Evolutionary conservation across 2,797 vertebrate genomes (phyloP).

Genomic region (Protonibea diacanthus): DNA sequence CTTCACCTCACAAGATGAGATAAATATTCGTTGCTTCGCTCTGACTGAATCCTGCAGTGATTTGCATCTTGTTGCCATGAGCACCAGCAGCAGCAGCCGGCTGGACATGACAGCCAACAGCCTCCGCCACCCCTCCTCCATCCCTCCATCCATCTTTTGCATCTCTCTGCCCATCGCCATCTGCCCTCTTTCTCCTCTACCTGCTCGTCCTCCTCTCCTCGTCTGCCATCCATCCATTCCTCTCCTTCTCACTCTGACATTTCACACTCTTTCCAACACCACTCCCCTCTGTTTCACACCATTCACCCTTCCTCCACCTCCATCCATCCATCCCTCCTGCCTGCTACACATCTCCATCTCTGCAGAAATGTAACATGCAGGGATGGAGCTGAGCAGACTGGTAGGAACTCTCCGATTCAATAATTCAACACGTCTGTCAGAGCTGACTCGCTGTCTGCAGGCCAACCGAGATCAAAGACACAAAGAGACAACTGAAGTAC

Average conservation of each 20-base stretch:
- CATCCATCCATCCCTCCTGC: neutral
- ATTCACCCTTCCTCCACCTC: neutral
- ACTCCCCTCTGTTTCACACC: neutral
- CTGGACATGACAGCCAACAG: slow-evolving; percentile 61
- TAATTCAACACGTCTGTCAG: slow-evolving; percentile 37
- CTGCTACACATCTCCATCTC: neutral
- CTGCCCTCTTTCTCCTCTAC: slow-evolving; percentile 38
- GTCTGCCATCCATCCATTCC: neutral
- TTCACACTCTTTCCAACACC: neutral
- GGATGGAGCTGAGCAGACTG: neutral
- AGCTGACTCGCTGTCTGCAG: slow-evolving; percentile 5
- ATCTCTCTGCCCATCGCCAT: slow-evolving; percentile 31
- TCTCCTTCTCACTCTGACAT: neutral
- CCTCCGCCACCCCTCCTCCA: slow-evolving; percentile 1
- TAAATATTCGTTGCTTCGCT: neutral
- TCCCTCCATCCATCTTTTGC: slow-evolving; percentile 30
- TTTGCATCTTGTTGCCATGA: slow-evolving; percentile 74
- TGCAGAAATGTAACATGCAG: neutral
- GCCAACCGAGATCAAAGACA: neutral
- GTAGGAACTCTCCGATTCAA: slow-evolving; percentile 8
- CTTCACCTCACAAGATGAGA: neutral
- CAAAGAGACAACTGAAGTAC: neutral
- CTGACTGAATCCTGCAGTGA: slow-evolving; percentile 34
- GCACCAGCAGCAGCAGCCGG: slow-evolving; percentile 57
- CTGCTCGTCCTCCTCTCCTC: neutral